Conservation (phyloP, 1,140 invertebrate genomes). For the Lycorma delicatula region DNA sequence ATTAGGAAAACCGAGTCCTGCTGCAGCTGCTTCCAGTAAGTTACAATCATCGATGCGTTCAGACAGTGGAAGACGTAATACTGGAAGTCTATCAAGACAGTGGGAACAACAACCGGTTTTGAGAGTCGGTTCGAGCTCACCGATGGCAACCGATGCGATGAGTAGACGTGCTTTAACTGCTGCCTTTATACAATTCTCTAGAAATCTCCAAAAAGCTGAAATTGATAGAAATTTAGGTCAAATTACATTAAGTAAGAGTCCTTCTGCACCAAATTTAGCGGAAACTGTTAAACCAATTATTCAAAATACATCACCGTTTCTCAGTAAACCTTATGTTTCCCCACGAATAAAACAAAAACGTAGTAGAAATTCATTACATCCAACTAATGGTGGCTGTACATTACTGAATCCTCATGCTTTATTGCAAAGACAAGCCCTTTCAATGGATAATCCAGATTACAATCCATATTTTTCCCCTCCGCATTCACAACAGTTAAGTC, state of each 20-base stretch:
- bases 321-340: slow-evolving; percentile 38
- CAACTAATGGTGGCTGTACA: slow-evolving; percentile 38
- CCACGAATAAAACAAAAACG: slow-evolving; percentile 28
- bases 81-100: neutral
- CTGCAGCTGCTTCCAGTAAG: slow-evolving; percentile 10
- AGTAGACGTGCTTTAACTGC: slow-evolving; percentile 54
- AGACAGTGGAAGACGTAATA: slow-evolving; percentile 18
- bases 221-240: neutral
- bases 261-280: slow-evolving; percentile 45
- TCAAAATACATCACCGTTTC: slow-evolving; percentile 1
- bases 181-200: slow-evolving; percentile 60
- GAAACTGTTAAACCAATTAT: slow-evolving; percentile 21
- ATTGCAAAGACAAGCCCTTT: slow-evolving; percentile 48
- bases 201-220: slow-evolving; percentile 43
- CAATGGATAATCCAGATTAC: slow-evolving; percentile 47
- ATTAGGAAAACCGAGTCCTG: slow-evolving; percentile 18
- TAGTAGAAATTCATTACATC: slow-evolving; percentile 22
- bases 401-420: slow-evolving; percentile 45
- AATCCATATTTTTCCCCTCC: slow-evolving; percentile 29
- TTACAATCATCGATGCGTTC: slow-evolving; percentile 18
- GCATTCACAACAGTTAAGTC: slow-evolving; percentile 22
- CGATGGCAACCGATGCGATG: slow-evolving; percentile 16
- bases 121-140: slow-evolving; percentile 1
- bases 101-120: slow-evolving; percentile 5
- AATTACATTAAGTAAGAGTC: slow-evolving; percentile 40